Conservation (phyloP, 2,888 invertebrate genomes). For the Busseola fusca region DNA sequence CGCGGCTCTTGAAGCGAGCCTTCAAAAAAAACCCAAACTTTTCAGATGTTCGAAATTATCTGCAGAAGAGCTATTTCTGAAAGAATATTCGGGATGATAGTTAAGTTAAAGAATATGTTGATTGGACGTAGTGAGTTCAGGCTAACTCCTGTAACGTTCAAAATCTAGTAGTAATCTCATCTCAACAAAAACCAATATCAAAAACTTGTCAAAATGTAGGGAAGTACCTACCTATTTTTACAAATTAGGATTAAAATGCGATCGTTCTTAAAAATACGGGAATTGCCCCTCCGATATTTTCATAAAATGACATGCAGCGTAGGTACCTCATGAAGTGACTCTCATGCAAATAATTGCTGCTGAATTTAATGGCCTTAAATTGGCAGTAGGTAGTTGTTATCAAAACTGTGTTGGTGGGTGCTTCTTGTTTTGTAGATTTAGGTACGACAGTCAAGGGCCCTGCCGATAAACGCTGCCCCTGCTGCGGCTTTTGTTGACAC, state of each 20-base stretch:
- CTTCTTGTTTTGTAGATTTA: constrained; percentile 1
- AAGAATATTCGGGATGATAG: no score
- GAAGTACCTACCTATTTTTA: not conserved
- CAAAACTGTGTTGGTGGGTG: constrained; percentile 6
- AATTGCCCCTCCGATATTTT: not conserved
- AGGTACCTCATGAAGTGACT: constrained; percentile 6
- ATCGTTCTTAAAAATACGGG: not conserved
- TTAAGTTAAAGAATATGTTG: not conserved
- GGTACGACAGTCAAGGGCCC: constrained; percentile 12
- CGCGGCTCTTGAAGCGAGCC: not conserved
- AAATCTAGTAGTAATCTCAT: not conserved
- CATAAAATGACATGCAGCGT: not conserved
- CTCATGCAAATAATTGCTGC: constrained; percentile 13
- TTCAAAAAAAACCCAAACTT: constrained; percentile 4
- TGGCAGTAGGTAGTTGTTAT: constrained; percentile 13
- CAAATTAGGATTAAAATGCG: not conserved
- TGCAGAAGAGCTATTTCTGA: not conserved
- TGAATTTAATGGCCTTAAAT: constrained; percentile 24
- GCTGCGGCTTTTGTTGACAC: constrained; percentile 37
- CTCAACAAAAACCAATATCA: not conserved
- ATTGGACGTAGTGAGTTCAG: not conserved
- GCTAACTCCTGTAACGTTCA: not conserved
- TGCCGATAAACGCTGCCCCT: not conserved
- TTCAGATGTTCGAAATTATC: constrained; percentile 7
- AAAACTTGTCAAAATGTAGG: not conserved